These are phyloP conservation scores for Hyppa rectilinea DNA, from an alignment of 2,888 invertebrate species.

Conservation along the genomic window DNA sequence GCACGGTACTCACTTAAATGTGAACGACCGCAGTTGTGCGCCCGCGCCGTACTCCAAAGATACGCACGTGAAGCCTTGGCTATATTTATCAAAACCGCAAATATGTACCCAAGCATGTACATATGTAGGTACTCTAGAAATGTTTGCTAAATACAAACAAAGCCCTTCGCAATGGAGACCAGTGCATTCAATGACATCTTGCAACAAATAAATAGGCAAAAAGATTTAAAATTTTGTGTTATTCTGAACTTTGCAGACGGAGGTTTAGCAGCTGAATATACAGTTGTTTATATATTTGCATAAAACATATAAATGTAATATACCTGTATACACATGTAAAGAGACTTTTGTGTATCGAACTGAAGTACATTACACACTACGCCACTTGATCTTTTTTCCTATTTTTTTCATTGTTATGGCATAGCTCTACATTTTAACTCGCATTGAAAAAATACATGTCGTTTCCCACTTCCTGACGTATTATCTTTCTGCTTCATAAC, in stretches of 20 bases:
- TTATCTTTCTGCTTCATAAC: background rate
- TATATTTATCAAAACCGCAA: conserved; percentile 52
- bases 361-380: background rate
- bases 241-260: background rate
- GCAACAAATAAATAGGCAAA: background rate
- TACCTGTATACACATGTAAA: background rate
- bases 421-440: background rate
- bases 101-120: conserved; percentile 44
- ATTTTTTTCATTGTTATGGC: background rate
- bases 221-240: background rate
- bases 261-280: background rate
- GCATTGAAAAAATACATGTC: background rate
- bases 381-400: background rate
- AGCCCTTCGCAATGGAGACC: conserved; percentile 38
- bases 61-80: conserved; percentile 56
- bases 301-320: too few species aligned
- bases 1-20: conserved; percentile 26
- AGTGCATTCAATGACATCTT: conserved; percentile 13
- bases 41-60: conserved; percentile 10
- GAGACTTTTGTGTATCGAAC: background rate
- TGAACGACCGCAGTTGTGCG: conserved; percentile 42
- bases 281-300: too few species aligned
- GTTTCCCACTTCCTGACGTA: background rate
- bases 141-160: conserved; percentile 53
- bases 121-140: conserved; percentile 2